Evolutionary conservation across 2,888 invertebrate genomes (phyloP), one percentile per base, ranked within the genome.

Genomic region (Eurois occulta): DNA sequence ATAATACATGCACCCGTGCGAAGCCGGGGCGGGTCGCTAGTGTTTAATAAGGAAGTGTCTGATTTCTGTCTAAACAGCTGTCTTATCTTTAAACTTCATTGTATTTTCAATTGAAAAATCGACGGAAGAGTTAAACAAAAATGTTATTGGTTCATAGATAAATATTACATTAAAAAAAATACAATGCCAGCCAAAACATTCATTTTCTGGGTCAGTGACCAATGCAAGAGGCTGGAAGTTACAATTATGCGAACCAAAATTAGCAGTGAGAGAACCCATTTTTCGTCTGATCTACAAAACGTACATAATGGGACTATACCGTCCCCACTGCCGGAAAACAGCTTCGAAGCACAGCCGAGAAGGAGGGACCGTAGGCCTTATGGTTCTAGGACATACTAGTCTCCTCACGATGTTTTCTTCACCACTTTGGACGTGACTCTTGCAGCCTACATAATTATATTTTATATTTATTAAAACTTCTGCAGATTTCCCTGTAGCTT

Each of bases 401-500:
- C 58, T 28, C 18, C 18, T 60, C 28, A 60, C 18, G 18, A 60
- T 32, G 28, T 8, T 32, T 60, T 60, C 28, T 18, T 32, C 0
- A 60, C n/a, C 55, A 32, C 8, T 32, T 32, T 32, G 62, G 5
- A 60, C 32, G 18, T 21, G n/a, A n/a, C 32, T 21, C 16, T 58
- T 58, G 16, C 28, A 28, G 6, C 28, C 7, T 6, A 13, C n/a
- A n/a, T 55, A n/a, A n/a, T 55, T 5, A n/a, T 55, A 13, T 28
- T 21, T 62, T 32, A 18, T 64, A 3, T 21, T 2, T 18, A 28
- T 18, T 60, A 16, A n/a, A 55, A 13, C 66, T 82, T 66, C 85
- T 75, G 21, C 18, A 24, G 0, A 3, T 13, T 24, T 28, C 0
- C 18, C 11, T 41, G 24, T 38, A 3, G 10, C 18, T 10, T 13